Percentiles rank a stretch among this genome's conserved stretches.
phyloP scores from a whole-genome alignment of 2,113 vertebrate species.

The Sula dactylatra region DNA sequence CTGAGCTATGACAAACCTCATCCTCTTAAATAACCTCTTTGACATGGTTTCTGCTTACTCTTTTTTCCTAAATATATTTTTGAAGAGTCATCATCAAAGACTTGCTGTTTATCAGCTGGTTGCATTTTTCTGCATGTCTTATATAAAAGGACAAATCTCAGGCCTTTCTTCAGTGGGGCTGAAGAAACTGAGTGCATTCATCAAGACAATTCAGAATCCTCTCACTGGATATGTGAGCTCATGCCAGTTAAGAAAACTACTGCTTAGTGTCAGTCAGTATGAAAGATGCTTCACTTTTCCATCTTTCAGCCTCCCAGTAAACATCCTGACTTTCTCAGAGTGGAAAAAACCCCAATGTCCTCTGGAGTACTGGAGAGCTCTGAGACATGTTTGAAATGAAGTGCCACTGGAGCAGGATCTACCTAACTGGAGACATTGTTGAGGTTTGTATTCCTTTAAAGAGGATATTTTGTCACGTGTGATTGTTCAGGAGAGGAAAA shows the following conservation, averaged over 20 bases:
- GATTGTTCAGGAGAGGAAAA: background rate
- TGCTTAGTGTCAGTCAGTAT: background rate
- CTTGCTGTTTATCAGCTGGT: background rate
- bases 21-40: background rate
- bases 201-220: background rate
- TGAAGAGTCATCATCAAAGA: background rate
- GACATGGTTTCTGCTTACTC: background rate
- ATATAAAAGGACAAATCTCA: background rate
- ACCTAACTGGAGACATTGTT: background rate
- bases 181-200: background rate
- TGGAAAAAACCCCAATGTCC: background rate
- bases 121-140: background rate
- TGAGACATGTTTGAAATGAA: background rate
- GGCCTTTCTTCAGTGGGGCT: background rate
- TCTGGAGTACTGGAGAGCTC: background rate
- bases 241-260: background rate
- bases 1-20: background rate
- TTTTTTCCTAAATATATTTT: background rate
- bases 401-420: background rate
- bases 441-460: background rate
- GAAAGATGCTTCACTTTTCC: background rate
- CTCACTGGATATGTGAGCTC: background rate
- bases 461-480: background rate
- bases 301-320: background rate
- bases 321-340: background rate